These are phyloP conservation scores for Brachionus angularis DNA, from an alignment of 1,140 invertebrate genomes.

Conservation along the genomic window DNA sequence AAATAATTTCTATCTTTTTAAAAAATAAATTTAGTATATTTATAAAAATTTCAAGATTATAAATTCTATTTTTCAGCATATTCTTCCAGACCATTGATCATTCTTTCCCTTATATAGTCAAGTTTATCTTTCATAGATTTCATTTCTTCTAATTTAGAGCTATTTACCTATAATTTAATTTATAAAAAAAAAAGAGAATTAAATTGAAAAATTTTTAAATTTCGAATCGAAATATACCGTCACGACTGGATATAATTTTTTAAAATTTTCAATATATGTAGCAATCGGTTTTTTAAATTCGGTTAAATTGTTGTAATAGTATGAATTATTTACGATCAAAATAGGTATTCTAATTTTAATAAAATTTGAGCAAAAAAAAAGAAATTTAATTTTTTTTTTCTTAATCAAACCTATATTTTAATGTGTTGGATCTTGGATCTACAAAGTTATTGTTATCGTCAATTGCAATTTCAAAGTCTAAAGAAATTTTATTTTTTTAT, in stretches of 20 bases:
- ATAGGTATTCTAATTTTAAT: slow-evolving; percentile 44
- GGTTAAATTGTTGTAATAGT: background rate
- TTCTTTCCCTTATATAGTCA: slow-evolving; percentile 13
- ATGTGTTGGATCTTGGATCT: background rate
- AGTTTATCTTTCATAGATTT: slow-evolving; percentile 26
- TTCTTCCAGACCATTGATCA: slow-evolving; percentile 22
- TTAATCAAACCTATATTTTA: slow-evolving; percentile 40
- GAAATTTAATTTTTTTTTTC: slow-evolving; percentile 1
- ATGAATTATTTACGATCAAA: slow-evolving; percentile 19
- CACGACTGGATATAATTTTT: slow-evolving; percentile 37
- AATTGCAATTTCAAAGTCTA: slow-evolving; percentile 39
- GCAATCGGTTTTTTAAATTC: slow-evolving; percentile 37
- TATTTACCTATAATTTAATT: slow-evolving; percentile 13
- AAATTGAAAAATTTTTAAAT: background rate
- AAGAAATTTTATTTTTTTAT: background rate
- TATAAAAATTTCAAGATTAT: too few species aligned
- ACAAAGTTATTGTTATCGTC: slow-evolving; percentile 25
- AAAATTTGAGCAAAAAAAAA: too few species aligned
- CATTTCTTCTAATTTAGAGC: slow-evolving; percentile 31
- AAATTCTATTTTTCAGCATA: slow-evolving; percentile 36
- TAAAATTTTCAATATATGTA: slow-evolving; percentile 28
- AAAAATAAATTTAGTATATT: too few species aligned
- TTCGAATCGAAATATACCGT: slow-evolving; percentile 1
- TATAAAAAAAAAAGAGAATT: background rate
- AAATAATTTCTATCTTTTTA: too few species aligned